Conservation (phyloP, 2,888 invertebrate species). For the Chloroclysta siterata region DNA sequence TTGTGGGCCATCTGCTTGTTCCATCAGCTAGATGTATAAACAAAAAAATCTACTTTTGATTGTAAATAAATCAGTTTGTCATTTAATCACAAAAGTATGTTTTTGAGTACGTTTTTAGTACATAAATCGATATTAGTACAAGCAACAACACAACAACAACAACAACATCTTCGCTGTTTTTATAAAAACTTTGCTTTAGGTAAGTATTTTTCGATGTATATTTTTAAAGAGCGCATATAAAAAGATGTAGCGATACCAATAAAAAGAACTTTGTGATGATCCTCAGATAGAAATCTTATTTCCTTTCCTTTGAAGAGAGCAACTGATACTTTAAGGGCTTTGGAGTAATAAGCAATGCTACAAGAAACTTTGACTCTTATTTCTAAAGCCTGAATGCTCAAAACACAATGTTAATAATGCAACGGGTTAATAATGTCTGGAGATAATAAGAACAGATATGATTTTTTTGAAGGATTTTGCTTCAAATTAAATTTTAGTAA, state of each 20-base stretch:
- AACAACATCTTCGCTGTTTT: too few species aligned
- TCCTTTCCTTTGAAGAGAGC: conserved; percentile 29
- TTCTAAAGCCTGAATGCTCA: background rate
- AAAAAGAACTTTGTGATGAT: conserved; percentile 14
- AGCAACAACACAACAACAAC: too few species aligned
- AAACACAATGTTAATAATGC: background rate
- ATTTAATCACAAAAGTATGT: too few species aligned
- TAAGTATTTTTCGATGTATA: background rate
- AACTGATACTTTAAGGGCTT: conserved; percentile 27
- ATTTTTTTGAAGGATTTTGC: conserved; percentile 2
- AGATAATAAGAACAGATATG: conserved; percentile 12
- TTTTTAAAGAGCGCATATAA: background rate
- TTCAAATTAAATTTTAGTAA: background rate
- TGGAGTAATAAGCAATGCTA: background rate
- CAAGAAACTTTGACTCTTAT: conserved; percentile 9
- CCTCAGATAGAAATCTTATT: conserved; percentile 26
- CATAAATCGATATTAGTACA: too few species aligned
- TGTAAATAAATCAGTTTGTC: too few species aligned
- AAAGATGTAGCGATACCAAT: conserved; percentile 11
- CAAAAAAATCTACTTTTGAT: background rate
- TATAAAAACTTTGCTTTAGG: too few species aligned
- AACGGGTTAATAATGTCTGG: conserved; percentile 11
- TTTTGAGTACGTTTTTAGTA: too few species aligned
- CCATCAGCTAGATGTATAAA: too few species aligned
- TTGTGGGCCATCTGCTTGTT: too few species aligned